Evolutionary conservation across 2,888 invertebrate genomes (phyloP).

Genomic region (Lasioglossum oenotherae): DNA sequence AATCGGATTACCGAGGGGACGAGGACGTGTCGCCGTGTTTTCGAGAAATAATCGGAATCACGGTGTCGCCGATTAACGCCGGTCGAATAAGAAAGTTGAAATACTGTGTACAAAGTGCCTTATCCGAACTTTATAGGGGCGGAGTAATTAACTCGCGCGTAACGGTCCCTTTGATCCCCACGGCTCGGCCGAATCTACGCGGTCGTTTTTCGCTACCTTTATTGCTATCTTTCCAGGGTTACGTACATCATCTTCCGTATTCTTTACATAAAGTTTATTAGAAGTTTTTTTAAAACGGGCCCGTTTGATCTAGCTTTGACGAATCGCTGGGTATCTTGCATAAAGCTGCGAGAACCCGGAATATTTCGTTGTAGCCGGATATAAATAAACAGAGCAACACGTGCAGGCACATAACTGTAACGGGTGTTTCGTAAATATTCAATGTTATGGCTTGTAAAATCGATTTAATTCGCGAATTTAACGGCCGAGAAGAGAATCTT

Average conservation of each 20-base stretch:
- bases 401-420: not conserved
- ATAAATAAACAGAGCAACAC: constrained; percentile 5
- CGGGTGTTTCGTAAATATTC: constrained; percentile 5
- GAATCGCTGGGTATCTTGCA: not conserved
- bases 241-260: not conserved
- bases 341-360: not conserved
- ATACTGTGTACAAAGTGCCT: not conserved
- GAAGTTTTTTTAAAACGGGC: too few relatives aligned
- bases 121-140: not conserved
- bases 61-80: not conserved
- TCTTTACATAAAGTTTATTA: not conserved
- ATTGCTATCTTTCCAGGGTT: not conserved
- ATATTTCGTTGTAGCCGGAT: not conserved
- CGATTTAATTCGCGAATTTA: not conserved
- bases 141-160: constrained; percentile 8
- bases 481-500: not conserved
- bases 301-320: not conserved
- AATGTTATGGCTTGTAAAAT: not conserved
- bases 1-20: constrained; percentile 46
- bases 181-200: not conserved
- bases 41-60: constrained; percentile 17
- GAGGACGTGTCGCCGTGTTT: not conserved
- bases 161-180: not conserved
- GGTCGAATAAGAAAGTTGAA: not conserved
- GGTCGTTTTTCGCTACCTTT: not conserved